These are phyloP conservation scores for Bubalus kerabau DNA, from an alignment of 2,113 vertebrate genomes.

Conservation along the genomic window DNA sequence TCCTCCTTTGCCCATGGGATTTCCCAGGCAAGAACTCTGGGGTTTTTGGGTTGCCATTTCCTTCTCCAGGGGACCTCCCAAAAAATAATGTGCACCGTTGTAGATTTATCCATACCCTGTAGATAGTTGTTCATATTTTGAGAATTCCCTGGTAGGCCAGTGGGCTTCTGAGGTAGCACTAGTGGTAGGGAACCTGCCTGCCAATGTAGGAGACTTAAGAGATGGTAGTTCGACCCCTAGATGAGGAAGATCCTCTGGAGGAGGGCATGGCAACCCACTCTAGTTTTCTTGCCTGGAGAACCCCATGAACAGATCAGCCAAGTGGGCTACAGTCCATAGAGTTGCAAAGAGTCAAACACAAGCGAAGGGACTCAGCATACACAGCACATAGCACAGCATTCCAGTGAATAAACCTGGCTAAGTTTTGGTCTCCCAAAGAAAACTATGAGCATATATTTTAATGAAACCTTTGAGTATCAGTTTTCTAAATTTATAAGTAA, in stretches of 20 bases:
- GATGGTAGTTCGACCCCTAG: not conserved
- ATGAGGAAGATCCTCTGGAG: not conserved
- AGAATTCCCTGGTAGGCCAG: not conserved
- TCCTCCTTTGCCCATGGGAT: not conserved
- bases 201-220: not conserved
- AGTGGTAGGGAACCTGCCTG: not conserved
- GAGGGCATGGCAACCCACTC: not conserved
- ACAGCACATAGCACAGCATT: not conserved
- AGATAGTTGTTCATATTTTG: not conserved
- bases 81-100: fast-evolving
- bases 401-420: not conserved
- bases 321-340: not conserved
- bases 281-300: not conserved
- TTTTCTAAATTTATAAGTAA: not conserved
- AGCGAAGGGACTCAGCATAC: not conserved
- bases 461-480: not conserved
- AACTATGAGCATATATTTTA: not conserved
- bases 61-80: not conserved
- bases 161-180: not conserved
- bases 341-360: not conserved
- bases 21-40: not conserved
- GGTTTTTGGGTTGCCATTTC: not conserved
- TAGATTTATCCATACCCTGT: not conserved
- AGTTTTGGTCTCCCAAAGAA: not conserved
- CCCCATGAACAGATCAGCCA: not conserved